Base-by-base conservation (phyloP, 2,113 vertebrate species). In the Gracilinanus agilis region DNA sequence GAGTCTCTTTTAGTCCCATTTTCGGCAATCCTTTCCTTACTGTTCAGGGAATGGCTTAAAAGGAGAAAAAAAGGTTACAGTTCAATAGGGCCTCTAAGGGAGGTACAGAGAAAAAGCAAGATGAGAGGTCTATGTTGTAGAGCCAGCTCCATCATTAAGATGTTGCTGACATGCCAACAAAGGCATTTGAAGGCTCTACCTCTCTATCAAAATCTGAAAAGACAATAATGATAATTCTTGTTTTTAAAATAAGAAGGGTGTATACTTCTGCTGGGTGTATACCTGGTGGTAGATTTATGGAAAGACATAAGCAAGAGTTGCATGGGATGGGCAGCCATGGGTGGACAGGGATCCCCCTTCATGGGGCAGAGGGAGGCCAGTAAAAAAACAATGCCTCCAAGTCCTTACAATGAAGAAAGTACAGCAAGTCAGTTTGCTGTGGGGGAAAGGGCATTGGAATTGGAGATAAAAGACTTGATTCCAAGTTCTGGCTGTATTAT, bases 1-100 rank as follows among this genome's bases (percentile, higher is more conserved):
- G 58, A 96, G 90, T 94, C 49, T 91, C 88, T 95, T 93, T 54
- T 11, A 89, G 10, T 94, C 55, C 25, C 90, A 29, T n/a, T 44
- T 55, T 93, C 92, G 19, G 56, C 27, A 53, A 93, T 56, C 44
- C 67, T 88, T 23, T 92, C 55, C 90, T 93, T 75, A 19, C 19
- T 94, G 25, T 94, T 67, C 88, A 94, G 53, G 91, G 94, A 56
- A 24, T 25, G 27, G 21, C 67, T 90, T 29, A 44, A 90, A 91
- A 91, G 21, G 53, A 91, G 61, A 90, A 92, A 89, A n/a, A 90
- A 92, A 89, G 34, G 58, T 21, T 23, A 16, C 1, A 29, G 7
- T 40, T 83, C 16, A 83, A 83, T 40, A n/a, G 67, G 19, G 49
- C 49, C 49, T 49, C 49, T 49, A 5, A 83, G 19, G 67, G 19